Base-by-base conservation (phyloP, 1,140 invertebrate genomes). In the Oncopodura yosiiana region DNA sequence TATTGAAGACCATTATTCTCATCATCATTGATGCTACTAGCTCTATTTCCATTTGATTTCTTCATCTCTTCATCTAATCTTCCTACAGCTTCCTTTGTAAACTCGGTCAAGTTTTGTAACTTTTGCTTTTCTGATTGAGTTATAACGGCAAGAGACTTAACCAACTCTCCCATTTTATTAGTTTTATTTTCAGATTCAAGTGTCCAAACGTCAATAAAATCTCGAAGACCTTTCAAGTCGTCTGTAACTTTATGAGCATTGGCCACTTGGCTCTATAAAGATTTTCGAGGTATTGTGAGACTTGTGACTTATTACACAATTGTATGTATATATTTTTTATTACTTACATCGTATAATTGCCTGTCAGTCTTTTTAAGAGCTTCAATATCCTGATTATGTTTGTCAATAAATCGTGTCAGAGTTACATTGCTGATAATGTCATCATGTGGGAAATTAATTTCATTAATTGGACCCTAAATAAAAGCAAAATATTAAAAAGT, bases 81-180 rank as follows among this genome's bases (percentile, higher is more conserved):
- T n/a, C 46, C 46, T 19, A 56, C 21, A 32, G 50, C 54, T 36
- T 23, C 41, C 30, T 30, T 42, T 27, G 39, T 44, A 27, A 50
- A 50, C 26, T 56, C 46, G 12, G 46, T 44, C 38, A 56, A 36
- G 27, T 56, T 49, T 29, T 56, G 39, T 34, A 56, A 14, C 42
- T 56, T 56, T 16, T 37, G 16, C 38, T 56, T 56, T 42, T 56
- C 54, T 16, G 21, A 21, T 30, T 56, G 38, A 8, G 46, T 45
- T 23, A 56, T 56, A 44, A 50, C 54, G 16, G 54, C 54, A 3
- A 56, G 36, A 11, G 46, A 39, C 24, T 56, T 56, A 11, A 56
- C 48, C 54, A 56, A 50, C 50, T 50, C 54, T 18, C 46, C 54
- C 27, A 56, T 26, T 18, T 39, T 42, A 16, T 41, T 18, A 11